A percentile compares a stretch with the other conserved stretches of the same genome.
These are phyloP conservation scores for Caenorhabditis angaria DNA, from an alignment of 2,888 invertebrate genomes.

Conservation along the genomic window DNA sequence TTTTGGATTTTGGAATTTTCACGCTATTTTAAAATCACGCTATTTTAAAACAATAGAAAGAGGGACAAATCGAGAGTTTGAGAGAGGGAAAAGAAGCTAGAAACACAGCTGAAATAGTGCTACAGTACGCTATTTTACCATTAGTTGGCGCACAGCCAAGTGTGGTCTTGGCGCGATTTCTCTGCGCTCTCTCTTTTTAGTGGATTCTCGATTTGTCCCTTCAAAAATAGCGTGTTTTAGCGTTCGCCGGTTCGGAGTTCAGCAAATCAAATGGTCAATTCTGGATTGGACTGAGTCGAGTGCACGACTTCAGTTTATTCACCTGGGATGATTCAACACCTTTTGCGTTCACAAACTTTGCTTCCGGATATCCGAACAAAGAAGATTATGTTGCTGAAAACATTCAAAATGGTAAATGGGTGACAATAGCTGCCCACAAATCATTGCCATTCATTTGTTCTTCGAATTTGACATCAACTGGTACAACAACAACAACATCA, in stretches of 20 bases:
- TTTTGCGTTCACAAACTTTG: slow-evolving; percentile 26
- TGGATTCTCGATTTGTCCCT: too few species aligned
- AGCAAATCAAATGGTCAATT: background rate
- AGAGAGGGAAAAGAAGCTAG: too few species aligned
- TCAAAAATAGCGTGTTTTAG: background rate
- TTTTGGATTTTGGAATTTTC: too few species aligned
- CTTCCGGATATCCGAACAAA: slow-evolving; percentile 29
- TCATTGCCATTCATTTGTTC: slow-evolving; percentile 31
- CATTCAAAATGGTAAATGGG: slow-evolving; percentile 27
- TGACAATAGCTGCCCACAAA: slow-evolving; percentile 18
- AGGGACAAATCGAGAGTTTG: too few species aligned
- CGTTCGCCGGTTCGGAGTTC: background rate
- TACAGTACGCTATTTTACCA: too few species aligned
- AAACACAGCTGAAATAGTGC: too few species aligned
- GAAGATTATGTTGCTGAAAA: slow-evolving; percentile 32
- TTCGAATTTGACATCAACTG: slow-evolving; percentile 14
- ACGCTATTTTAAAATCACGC: too few species aligned
- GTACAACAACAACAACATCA: background rate
- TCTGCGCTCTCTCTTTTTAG: too few species aligned
- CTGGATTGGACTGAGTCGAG: slow-evolving; percentile 2
- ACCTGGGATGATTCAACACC: slow-evolving; percentile 9
- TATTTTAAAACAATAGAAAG: too few species aligned
- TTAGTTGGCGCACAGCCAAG: too few species aligned
- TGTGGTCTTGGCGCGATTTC: too few species aligned
- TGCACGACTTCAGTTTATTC: background rate